Base-by-base conservation (phyloP, 2,797 vertebrate species). In the Pangasius sanitwongsei region DNA sequence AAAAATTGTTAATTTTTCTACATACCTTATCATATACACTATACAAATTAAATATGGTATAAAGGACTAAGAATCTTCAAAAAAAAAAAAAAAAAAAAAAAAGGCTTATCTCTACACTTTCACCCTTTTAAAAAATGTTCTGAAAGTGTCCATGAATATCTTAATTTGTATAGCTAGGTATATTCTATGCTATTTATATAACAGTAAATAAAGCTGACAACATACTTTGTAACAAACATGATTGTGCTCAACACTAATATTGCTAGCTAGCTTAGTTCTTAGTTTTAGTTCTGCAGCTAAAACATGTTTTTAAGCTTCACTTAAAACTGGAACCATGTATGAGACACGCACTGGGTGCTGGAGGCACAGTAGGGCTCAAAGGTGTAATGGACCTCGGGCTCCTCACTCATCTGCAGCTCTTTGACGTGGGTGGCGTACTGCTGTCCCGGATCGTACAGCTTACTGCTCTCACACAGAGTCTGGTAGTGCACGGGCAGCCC, bases 381-480 rank as follows among this genome's bases (percentile, higher is more conserved):
- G 67, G 95, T 91, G 7, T 99, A 99, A 65, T 95, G 95, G 9
- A 93, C 93, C 0, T 93, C 95, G 0, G 97, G 97, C 87, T 99
- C 97, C 6, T 96, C 96, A 0, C 93, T 97, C 1, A 98, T 96
- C 96, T 97, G 97, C 92, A 99, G 95, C 94, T 97, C 97, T 89
- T 94, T 94, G 44, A 99, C 97, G 1, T 98, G 96, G 0, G 97
- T 97, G 0, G 96, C 97, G 0, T 99, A 99, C 92, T 99, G 99
- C 92, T 98, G 98, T 18, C 98, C 98, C 0, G 97, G 98, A 93
- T 99, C 99, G 0, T 99, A 99, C 44, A 99, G 96, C 91, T 99
- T 99, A 91, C 98, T 99, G 97, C 98, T 99, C 95, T 99, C 99
- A 0, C 98, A 99, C 93, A 99, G 94, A 0, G 98, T 99, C 96